Evolutionary conservation across 2,888 invertebrate genomes (phyloP), one percentile per base, ranked within the genome.

Genomic region (Pristionchus fissidentatus): DNA sequence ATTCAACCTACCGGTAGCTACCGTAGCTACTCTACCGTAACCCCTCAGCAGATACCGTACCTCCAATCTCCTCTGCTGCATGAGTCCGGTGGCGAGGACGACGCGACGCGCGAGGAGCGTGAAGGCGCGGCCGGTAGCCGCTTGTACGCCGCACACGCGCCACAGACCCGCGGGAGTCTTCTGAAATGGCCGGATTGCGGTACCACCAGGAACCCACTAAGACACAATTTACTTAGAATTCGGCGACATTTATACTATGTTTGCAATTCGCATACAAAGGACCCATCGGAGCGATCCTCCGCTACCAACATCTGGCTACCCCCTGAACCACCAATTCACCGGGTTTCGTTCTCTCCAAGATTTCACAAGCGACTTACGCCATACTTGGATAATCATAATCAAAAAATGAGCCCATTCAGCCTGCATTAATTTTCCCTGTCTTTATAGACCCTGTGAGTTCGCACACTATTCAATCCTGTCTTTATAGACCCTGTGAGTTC

Each of bases 31-130:
- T 52, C 15, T 52, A 13, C 52, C 4, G 15, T 52, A 4, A 15
- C 52, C 19, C 52, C 52, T n/a, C 15, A 52, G 15, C 52, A 52
- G 7, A 7, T 62, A 62, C 35, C 46, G 32, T 49, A 83, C 82
- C 82, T 73, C 70, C 1, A 83, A 38, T 43, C 15, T 46, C 13
- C 83, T 1, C 29, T 46, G 52, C 29, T 83, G 35, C 83, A 83
- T 83, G 38, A 52, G n/a, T 38, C 83, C 83, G 29, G 83, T 83
- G 0, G 83, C 83, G 15, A 83, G 49, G 7, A 83, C 83, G 35
- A 83, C 73, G 0, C 43, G 32, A 7, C 83, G 32, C 32, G 52
- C 29, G n/a, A 43, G 15, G 13, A 83, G 35, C 0, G 49, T 26
- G 41, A 83, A 83, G 15, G 49, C 46, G 0, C 55, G 52, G 0